Base-by-base conservation (phyloP, 2,797 vertebrate species). In the Danio kyathit region DNA sequence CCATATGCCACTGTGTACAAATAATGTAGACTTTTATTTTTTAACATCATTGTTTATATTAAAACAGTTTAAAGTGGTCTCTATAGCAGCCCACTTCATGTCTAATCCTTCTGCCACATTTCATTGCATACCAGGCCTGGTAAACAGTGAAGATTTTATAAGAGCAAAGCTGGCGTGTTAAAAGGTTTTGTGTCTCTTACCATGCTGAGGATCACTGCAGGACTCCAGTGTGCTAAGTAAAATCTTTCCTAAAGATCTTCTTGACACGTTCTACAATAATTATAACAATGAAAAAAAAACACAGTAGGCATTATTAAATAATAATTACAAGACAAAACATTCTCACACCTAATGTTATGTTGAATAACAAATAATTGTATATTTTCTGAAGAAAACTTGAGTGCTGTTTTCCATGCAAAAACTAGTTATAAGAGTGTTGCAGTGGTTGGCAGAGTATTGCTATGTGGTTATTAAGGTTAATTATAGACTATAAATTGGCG, bases 141-240 rank as follows among this genome's bases (percentile, higher is more conserved):
- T 71, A 14, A 56, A 43, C 51, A 43, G 2, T 40, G 1, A 77
- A 46, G 11, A 19, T 70, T 71, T 72, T 44, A 64, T 52, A 63
- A 44, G 48, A 71, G 4, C 43, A 14, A 63, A 29, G 38, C 38
- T n/a, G 19, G 14, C 1, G 63, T 38, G 49, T 48, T 60, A 40
- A 59, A 49, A 48, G 65, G 48, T 43, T 49, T 61, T 21, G 60
- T 79, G 48, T 85, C 73, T 80, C 94, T 91, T 90, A 98, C 97
- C 96, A 6, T 95, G 94, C 0, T 95, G 91, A 0, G 94, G 94
- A 80, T 95, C 95, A 51, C 52, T 90, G 88, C 94, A 96, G 65
- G 95, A 94, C 86, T 96, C 96, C 95, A 98, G 91, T 29, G 96
- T 95, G 90, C 92, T 96, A 89, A 98, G 94, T 91, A 98, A 83